Evolutionary conservation across 2,888 invertebrate species (phyloP).

Genomic region (Sicus ferrugineus): DNA sequence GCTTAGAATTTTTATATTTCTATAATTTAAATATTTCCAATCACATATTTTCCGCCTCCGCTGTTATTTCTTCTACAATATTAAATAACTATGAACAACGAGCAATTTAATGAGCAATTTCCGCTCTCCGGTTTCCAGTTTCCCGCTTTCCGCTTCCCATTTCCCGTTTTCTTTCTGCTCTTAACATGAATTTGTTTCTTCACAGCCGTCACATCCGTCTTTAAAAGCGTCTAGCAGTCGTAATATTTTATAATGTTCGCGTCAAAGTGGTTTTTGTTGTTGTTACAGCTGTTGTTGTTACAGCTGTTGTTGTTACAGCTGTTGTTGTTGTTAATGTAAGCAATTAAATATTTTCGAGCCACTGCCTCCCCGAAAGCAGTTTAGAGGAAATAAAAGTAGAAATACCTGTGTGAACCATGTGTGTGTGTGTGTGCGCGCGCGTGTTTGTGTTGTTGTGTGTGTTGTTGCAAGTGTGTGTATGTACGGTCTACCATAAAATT

Average conservation of each 20-base stretch:
- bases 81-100: not conserved
- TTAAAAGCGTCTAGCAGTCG: not conserved
- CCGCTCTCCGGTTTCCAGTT: constrained; percentile 8
- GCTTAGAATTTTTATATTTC: too few relatives aligned
- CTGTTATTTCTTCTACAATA: too few relatives aligned
- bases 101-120: constrained; percentile 26
- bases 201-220: not conserved
- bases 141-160: too few relatives aligned
- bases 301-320: not conserved
- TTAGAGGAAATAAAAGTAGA: not conserved
- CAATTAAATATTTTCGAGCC: constrained; percentile 17
- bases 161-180: not conserved
- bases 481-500: too few relatives aligned
- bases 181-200: not conserved
- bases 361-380: not conserved
- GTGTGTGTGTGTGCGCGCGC: not conserved
- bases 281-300: not conserved
- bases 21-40: not conserved
- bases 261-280: not conserved
- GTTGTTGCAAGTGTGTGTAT: not conserved
- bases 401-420: not conserved
- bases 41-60: not conserved
- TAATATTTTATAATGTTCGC: not conserved
- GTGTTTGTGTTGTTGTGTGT: not conserved
- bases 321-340: constrained; percentile 1